These are phyloP conservation scores for Thamnaconus septentrionalis DNA, from an alignment of 2,113 vertebrate species.

Conservation along the genomic window DNA sequence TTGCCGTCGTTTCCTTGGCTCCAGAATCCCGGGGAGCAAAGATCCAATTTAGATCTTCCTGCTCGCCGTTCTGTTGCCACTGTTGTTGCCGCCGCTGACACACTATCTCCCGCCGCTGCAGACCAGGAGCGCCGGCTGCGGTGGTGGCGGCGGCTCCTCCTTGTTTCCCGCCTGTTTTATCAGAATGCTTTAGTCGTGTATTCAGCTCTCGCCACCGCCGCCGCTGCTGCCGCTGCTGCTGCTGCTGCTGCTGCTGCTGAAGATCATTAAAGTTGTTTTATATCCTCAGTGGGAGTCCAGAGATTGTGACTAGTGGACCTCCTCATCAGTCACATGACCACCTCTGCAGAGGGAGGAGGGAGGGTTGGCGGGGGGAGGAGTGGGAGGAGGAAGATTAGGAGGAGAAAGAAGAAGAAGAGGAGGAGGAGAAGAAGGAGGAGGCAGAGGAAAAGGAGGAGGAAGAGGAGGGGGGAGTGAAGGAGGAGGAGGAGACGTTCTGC, in stretches of 20 bases:
- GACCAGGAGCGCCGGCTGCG: conserved; percentile 35
- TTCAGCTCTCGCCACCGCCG: conserved; percentile 26
- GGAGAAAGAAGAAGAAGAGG: conserved; percentile 2
- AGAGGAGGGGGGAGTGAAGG: too few relatives aligned
- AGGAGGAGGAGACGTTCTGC: too few relatives aligned
- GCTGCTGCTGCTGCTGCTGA: conserved; percentile 14
- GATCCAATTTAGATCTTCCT: conserved; percentile 80
- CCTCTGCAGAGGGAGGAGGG: conserved; percentile 17
- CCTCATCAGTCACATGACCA: conserved; percentile 51
- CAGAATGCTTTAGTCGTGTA: conserved; percentile 45
- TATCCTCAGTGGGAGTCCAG: conserved; percentile 49
- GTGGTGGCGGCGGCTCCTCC: conserved; percentile 27
- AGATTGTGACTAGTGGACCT: conserved; percentile 47
- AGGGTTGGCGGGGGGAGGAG: too few relatives aligned
- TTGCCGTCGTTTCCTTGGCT: conserved; percentile 36
- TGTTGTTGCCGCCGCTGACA: conserved; percentile 26
- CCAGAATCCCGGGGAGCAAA: conserved; percentile 58
- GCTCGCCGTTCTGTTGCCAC: conserved; percentile 38
- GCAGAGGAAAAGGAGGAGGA: too few relatives aligned
- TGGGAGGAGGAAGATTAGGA: conserved; percentile 1
- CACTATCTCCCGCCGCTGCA: conserved; percentile 54
- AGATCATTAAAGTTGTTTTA: conserved; percentile 67
- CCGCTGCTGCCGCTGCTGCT: conserved; percentile 2
- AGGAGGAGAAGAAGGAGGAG: too few relatives aligned
- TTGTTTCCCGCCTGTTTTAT: conserved; percentile 61